A percentile compares a stretch with the other conserved stretches of the same genome.
Conservation (phyloP, 2,888 invertebrate species). For the Epinotia nisella region DNA sequence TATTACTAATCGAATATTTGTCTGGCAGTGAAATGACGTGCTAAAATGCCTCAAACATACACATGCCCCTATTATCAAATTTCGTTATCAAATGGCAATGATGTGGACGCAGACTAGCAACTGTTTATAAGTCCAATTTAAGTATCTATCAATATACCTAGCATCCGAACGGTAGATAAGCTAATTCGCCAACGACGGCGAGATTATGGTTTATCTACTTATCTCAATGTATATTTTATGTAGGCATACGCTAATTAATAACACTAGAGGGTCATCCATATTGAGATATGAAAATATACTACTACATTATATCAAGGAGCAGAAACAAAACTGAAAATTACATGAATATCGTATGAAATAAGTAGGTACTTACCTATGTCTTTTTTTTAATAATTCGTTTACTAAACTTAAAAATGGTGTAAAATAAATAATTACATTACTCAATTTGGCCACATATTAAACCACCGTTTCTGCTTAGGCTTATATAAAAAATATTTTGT, state of each 20-base stretch:
- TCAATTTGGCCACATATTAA: too few relatives aligned
- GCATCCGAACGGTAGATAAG: slow-evolving; percentile 33
- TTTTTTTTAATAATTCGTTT: too few relatives aligned
- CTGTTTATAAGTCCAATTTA: slow-evolving; percentile 17
- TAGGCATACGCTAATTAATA: slow-evolving; percentile 21
- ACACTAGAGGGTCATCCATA: not conserved
- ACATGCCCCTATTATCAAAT: slow-evolving; percentile 23
- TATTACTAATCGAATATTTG: too few relatives aligned
- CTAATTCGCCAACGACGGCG: slow-evolving; percentile 26
- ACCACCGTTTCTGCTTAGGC: too few relatives aligned
- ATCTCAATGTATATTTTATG: slow-evolving; percentile 19
- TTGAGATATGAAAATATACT: not conserved
- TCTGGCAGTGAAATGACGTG: not conserved
- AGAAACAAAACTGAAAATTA: not conserved
- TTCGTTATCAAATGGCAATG: slow-evolving; percentile 34
- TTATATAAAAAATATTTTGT: too few relatives aligned
- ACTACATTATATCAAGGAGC: not conserved
- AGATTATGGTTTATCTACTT: slow-evolving; percentile 35
- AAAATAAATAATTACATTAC: too few relatives aligned
- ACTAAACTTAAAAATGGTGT: too few relatives aligned
- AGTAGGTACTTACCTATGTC: too few relatives aligned
- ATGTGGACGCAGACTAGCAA: slow-evolving; percentile 19
- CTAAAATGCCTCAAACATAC: not conserved
- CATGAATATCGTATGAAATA: too few relatives aligned
- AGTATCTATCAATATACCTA: slow-evolving; percentile 6